These are phyloP conservation scores for Gortyna flavago DNA, from an alignment of 2,888 invertebrate species.

Conservation along the genomic window DNA sequence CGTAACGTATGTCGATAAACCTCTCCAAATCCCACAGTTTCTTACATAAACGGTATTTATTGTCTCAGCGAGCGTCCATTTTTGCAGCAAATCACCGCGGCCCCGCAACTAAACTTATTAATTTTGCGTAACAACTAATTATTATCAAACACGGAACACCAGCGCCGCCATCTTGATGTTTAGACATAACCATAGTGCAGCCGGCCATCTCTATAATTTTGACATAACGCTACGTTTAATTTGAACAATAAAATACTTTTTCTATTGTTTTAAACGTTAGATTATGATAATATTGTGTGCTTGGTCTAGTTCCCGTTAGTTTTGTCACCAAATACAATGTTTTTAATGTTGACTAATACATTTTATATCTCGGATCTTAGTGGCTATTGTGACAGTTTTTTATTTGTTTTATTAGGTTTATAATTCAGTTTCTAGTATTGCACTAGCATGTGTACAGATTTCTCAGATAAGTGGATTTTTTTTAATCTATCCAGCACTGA, in stretches of 20 bases:
- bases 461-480: slow-evolving; percentile 34
- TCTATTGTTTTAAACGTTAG: slow-evolving; percentile 63
- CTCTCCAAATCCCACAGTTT: slow-evolving; percentile 37
- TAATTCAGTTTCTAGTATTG: slow-evolving; percentile 33
- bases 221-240: slow-evolving; percentile 57
- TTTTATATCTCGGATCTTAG: slow-evolving; percentile 50
- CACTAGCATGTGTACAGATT: slow-evolving; percentile 55
- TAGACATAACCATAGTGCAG: slow-evolving; percentile 62
- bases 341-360: slow-evolving; percentile 50
- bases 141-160: slow-evolving; percentile 61
- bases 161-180: slow-evolving; percentile 53
- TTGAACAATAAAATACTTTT: slow-evolving; percentile 60
- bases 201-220: slow-evolving; percentile 57
- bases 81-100: slow-evolving; percentile 52
- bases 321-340: slow-evolving; percentile 61
- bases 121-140: slow-evolving; percentile 66
- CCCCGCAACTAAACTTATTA: slow-evolving; percentile 60
- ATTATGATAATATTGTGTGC: slow-evolving; percentile 62
- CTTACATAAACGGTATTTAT: slow-evolving; percentile 57
- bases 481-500: background rate
- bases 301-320: slow-evolving; percentile 65
- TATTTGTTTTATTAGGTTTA: slow-evolving; percentile 39
- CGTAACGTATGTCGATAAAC: slow-evolving; percentile 36
- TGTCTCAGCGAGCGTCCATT: slow-evolving; percentile 50
- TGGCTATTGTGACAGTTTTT: slow-evolving; percentile 54